These are phyloP conservation scores for Paratilapia polleni DNA, from an alignment of 2,113 vertebrate species.

Conservation along the genomic window DNA sequence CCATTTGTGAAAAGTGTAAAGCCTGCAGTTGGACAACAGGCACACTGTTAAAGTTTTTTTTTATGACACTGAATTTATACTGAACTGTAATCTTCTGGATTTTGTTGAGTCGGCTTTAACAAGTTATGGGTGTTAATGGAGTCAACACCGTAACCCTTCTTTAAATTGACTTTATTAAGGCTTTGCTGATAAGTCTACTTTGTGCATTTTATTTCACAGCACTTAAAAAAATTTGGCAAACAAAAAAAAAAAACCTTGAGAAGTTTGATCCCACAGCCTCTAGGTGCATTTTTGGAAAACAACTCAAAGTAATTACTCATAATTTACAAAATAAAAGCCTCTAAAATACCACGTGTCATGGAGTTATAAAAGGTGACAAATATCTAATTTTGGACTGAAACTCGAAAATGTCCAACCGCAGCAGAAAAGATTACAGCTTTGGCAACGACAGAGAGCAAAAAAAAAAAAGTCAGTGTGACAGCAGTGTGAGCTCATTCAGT, in stretches of 20 bases:
- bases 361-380: not conserved
- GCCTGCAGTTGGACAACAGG: slow-evolving; percentile 47
- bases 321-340: slow-evolving; percentile 6
- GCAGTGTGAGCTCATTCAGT: slow-evolving; percentile 39
- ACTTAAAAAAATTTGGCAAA: slow-evolving; percentile 15
- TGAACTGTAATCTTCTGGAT: slow-evolving; percentile 22
- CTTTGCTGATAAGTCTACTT: not conserved
- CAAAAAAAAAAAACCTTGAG: not conserved
- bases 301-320: not conserved
- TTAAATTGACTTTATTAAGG: slow-evolving; percentile 3
- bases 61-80: too few species aligned
- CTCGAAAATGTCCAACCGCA: slow-evolving; percentile 35
- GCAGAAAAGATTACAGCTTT: slow-evolving; percentile 37
- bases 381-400: not conserved
- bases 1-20: slow-evolving; percentile 60
- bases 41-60: not conserved
- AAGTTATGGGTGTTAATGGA: slow-evolving; percentile 39
- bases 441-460: slow-evolving; percentile 25
- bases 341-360: not conserved
- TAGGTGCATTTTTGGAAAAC: not conserved
- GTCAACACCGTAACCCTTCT: slow-evolving; percentile 15
- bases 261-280: not conserved
- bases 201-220: slow-evolving; percentile 11
- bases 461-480: slow-evolving; percentile 23
- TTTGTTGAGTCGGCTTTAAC: slow-evolving; percentile 33